phyloP scores from a whole-genome alignment of 2,113 vertebrate species.

The Lipotes vexillifer region DNA sequence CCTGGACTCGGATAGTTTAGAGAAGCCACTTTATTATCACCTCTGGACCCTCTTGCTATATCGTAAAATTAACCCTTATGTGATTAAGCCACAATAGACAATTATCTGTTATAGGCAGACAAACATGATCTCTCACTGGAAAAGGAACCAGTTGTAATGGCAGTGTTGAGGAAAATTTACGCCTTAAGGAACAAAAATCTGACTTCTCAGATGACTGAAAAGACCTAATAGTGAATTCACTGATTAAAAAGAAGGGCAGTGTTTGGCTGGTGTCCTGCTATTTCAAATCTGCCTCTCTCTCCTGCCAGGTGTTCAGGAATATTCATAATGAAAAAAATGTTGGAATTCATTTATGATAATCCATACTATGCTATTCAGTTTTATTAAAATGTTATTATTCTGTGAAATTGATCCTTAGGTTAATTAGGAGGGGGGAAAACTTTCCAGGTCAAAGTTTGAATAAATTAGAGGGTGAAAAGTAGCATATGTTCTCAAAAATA shows the following conservation, averaged over 20 bases:
- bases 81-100: background rate
- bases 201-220: background rate
- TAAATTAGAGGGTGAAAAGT: slow-evolving; percentile 69
- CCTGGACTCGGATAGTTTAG: background rate
- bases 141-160: background rate
- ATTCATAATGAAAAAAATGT: background rate
- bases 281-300: background rate
- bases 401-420: slow-evolving; percentile 44
- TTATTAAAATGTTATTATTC: slow-evolving; percentile 40
- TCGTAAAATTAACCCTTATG: background rate
- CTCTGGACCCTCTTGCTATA: background rate
- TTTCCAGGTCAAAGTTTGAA: slow-evolving; percentile 74
- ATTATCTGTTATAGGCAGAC: background rate
- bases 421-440: slow-evolving; percentile 55
- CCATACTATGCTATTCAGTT: background rate
- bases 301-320: background rate
- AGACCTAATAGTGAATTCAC: background rate
- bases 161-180: background rate
- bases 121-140: background rate
- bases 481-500: slow-evolving; percentile 65
- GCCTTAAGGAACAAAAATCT: background rate
- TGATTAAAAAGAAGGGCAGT: background rate
- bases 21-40: background rate
- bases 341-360: slow-evolving; percentile 29
- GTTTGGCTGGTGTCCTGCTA: background rate